These are phyloP conservation scores for Palythoa grandis DNA, from an alignment of 92 coral and sea anemone genomes.

Conservation along the genomic window DNA sequence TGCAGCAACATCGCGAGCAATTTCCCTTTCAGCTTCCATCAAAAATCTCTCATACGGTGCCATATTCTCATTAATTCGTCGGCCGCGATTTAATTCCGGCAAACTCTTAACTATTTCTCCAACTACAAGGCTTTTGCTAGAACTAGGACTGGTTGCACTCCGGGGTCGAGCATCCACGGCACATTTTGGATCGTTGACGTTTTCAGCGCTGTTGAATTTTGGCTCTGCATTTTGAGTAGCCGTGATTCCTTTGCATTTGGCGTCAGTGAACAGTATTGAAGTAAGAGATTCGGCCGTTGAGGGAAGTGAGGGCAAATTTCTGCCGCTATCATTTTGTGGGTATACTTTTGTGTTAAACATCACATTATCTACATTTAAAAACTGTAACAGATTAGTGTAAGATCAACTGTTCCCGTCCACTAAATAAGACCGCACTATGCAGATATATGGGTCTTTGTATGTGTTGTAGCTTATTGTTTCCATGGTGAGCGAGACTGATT, in stretches of 20 bases:
- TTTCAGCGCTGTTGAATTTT: neutral
- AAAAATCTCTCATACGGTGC: conserved; percentile 39
- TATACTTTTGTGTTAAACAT: neutral
- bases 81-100: conserved; percentile 24
- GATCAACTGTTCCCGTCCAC: neutral
- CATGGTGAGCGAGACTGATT: too few species aligned
- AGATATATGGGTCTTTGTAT: neutral
- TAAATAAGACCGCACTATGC: neutral
- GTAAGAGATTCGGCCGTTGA: neutral
- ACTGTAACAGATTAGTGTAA: neutral
- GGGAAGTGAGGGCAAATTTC: neutral
- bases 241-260: neutral
- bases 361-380: neutral
- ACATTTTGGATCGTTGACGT: neutral
- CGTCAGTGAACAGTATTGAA: neutral
- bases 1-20: conserved; percentile 15
- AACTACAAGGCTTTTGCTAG: neutral
- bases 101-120: neutral
- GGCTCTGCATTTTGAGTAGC: neutral
- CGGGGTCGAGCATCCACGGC: neutral
- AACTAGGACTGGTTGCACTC: neutral
- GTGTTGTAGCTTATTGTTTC: too few species aligned
- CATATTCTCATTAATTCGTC: conserved; percentile 36
- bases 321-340: neutral
- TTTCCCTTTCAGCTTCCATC: conserved; percentile 30